Evolutionary conservation across 2,797 vertebrate species (phyloP).

Genomic region (Eulemur coronatus): DNA sequence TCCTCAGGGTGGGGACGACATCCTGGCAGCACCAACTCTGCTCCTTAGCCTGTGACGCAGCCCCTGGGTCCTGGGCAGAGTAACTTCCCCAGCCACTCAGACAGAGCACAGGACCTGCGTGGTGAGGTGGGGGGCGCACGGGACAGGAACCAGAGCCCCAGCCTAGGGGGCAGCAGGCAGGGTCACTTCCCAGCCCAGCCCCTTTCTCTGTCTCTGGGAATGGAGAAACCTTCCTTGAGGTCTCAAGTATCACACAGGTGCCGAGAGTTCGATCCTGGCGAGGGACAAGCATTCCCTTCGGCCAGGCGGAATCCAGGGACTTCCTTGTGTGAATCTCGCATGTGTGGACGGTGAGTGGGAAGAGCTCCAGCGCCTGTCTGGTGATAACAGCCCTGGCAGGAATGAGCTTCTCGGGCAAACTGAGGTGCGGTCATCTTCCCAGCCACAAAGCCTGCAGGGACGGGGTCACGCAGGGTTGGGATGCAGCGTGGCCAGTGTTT

Average conservation of each 20-base stretch:
- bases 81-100: background rate
- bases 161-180: background rate
- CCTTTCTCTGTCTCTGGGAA: background rate
- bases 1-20: background rate
- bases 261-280: background rate
- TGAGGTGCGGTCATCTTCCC: background rate
- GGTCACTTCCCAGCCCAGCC: background rate
- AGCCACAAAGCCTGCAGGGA: background rate
- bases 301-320: background rate
- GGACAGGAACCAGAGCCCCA: background rate
- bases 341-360: background rate
- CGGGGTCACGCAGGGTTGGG: background rate
- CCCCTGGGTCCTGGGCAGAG: background rate
- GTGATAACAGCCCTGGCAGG: slow-evolving; percentile 57
- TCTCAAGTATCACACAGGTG: slow-evolving; percentile 21
- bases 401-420: slow-evolving; percentile 3
- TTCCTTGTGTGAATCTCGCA: background rate
- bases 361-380: background rate
- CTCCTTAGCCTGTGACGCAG: background rate
- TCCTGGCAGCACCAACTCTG: background rate
- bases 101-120: background rate
- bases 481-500: background rate
- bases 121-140: accelerated
- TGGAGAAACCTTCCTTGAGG: background rate
- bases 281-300: background rate